phyloP scores from a whole-genome alignment of 2,113 vertebrate species.

The Apodemus sylvaticus region DNA sequence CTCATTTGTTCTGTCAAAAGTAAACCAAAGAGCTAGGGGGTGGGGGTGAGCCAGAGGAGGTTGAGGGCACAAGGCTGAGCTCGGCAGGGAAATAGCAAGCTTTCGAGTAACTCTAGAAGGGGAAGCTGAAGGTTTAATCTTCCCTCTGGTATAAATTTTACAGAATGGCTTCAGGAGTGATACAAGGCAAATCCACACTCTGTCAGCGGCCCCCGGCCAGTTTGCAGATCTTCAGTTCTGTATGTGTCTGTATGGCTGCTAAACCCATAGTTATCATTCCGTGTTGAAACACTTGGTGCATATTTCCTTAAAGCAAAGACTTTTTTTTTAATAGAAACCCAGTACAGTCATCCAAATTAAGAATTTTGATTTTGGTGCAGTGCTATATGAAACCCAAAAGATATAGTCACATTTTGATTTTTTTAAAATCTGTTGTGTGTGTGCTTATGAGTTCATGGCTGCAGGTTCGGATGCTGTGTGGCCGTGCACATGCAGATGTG shows the following conservation, averaged over 20 bases:
- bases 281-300: not conserved
- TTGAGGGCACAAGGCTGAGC: rapidly evolving
- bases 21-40: not conserved
- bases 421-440: not conserved
- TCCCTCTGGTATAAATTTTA: not conserved
- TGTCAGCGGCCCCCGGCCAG: too few relatives aligned
- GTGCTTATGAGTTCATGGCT: not conserved
- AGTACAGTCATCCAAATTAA: not conserved
- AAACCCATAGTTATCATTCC: not conserved
- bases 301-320: not conserved
- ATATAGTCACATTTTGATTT: not conserved
- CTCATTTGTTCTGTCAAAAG: not conserved
- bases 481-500: not conserved
- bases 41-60: too few relatives aligned
- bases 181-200: not conserved
- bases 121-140: not conserved
- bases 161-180: not conserved
- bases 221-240: not conserved
- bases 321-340: not conserved
- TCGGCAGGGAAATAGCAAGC: rapidly evolving
- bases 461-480: not conserved
- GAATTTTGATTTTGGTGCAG: not conserved
- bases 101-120: not conserved
- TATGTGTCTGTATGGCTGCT: not conserved
- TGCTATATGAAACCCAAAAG: not conserved